Evolutionary conservation across 53 echinoderm and acorn worm genomes (phyloP).

Genomic region (Holothuria scabra): DNA sequence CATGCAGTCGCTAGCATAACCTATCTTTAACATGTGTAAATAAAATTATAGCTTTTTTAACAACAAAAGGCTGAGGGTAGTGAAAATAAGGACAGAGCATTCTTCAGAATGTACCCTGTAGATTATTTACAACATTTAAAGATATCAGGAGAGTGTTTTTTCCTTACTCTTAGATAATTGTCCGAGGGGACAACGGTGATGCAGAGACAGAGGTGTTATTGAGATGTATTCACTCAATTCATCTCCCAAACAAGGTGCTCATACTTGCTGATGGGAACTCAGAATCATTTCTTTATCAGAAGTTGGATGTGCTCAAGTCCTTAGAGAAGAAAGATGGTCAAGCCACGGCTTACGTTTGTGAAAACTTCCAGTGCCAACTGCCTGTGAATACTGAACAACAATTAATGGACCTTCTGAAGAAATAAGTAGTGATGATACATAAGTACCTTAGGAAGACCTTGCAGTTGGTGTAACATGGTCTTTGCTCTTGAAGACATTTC

Average conservation of each 20-base stretch:
- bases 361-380: constrained; percentile 89
- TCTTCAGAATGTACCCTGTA: background rate
- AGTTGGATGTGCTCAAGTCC: constrained; percentile 71
- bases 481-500: no score
- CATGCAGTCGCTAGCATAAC: no score
- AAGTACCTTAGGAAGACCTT: no score
- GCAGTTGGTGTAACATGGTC: no score
- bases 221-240: constrained; percentile 72
- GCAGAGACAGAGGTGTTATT: constrained; percentile 77
- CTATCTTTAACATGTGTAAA: no score
- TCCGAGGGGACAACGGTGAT: constrained; percentile 73
- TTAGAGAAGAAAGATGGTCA: constrained; percentile 78
- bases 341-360: constrained; percentile 93
- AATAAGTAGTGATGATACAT: background rate
- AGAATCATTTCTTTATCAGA: constrained; percentile 71
- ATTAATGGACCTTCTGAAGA: constrained; percentile 61
- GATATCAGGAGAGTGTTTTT: background rate
- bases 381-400: constrained; percentile 78
- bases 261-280: constrained; percentile 79
- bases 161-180: constrained; percentile 72
- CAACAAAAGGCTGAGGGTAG: no score
- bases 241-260: constrained; percentile 88
- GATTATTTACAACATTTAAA: background rate
- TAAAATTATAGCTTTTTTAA: no score
- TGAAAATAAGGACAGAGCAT: background rate